Base-by-base conservation (phyloP, 2,888 invertebrate genomes). In the Allolobophora icterica region DNA sequence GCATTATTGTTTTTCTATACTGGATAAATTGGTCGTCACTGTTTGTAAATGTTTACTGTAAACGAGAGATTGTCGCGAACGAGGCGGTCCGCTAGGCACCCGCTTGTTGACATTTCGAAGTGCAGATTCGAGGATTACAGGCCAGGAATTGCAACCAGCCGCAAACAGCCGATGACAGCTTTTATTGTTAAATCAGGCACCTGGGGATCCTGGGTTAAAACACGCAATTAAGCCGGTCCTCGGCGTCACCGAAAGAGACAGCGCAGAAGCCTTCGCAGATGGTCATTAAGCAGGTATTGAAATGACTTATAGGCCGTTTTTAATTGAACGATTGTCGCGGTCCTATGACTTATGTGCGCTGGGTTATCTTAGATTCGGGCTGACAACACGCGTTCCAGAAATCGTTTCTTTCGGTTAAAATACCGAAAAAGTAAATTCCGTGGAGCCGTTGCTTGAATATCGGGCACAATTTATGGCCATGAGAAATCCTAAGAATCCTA, bases 21-120 rank as follows among this genome's bases (percentile, higher is more conserved):
- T n/a, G 71, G 8, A 71, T 71, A 71, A 71, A 71, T n/a, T n/a
- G 71, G 6, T n/a, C 71, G 71, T n/a, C 71, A 71, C 71, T 71
- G 11, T 71, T 71, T 71, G 71, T 71, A 71, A 71, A 71, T 71
- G 71, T 71, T 71, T 71, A 71, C 71, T n/a, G 71, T 71, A 71
- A 71, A n/a, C n/a, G 71, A 3, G 71, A 71, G 71, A 71, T 71
- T 71, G 71, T 71, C 71, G 71, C 52, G 19, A 52, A 24, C 21
- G 6, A 2, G 2, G 45, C 45, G 45, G 45, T 24, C 58, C 58
- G n/a, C 71, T 71, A 8, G 71, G 71, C 30, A n/a, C n/a, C 71
- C 11, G 71, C 24, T n/a, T 71, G 71, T n/a, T n/a, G 71, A n/a
- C 71, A 13, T 71, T 71, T 30, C 71, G 30, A 71, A 71, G 71